These are phyloP conservation scores for Taurulus bubalis DNA, from an alignment of 2,113 vertebrate species.

Conservation along the genomic window DNA sequence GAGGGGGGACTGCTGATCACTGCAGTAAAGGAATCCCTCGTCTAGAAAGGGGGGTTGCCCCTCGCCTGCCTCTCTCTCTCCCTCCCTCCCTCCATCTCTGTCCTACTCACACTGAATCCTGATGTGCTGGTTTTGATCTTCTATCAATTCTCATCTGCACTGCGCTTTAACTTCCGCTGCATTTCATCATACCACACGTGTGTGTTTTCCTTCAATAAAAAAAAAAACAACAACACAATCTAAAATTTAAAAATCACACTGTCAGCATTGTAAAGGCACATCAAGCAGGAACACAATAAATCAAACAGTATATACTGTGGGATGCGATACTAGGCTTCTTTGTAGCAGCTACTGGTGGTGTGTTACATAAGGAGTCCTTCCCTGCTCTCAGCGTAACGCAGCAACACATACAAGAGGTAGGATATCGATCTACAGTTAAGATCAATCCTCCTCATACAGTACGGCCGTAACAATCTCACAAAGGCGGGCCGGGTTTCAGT, in stretches of 20 bases:
- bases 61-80: slow-evolving; percentile 33
- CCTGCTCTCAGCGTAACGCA: slow-evolving; percentile 15
- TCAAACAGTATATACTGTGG: neutral
- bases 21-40: slow-evolving; percentile 88
- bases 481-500: neutral
- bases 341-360: neutral
- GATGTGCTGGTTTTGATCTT: slow-evolving; percentile 65
- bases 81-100: slow-evolving; percentile 9
- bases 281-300: neutral
- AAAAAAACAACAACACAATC: neutral
- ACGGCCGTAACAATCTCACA: neutral
- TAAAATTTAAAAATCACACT: neutral
- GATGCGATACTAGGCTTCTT: slow-evolving; percentile 9
- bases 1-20: slow-evolving; percentile 78
- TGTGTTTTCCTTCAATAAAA: slow-evolving; percentile 35
- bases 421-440: slow-evolving; percentile 28
- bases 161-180: slow-evolving; percentile 70
- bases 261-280: neutral
- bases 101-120: slow-evolving; percentile 62
- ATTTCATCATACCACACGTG: slow-evolving; percentile 29
- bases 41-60: slow-evolving; percentile 83
- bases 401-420: neutral
- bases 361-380: neutral
- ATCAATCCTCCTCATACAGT: slow-evolving; percentile 30
- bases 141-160: slow-evolving; percentile 71